Evolutionary conservation across 2,888 invertebrate genomes (phyloP).

Genomic region (Drosophila aldrichi): DNA sequence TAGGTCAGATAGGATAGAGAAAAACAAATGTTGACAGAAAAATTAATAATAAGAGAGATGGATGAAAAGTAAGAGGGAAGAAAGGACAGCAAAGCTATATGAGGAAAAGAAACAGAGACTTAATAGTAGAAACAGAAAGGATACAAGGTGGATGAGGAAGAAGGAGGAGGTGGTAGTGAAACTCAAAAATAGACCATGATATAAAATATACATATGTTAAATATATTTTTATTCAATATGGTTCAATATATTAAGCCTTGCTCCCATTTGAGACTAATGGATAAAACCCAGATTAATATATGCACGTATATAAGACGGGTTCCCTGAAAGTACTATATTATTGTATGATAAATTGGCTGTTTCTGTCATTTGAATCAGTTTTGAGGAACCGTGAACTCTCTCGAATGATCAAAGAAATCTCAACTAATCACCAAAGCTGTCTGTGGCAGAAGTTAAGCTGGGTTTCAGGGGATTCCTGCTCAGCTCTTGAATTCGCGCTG

Average conservation of each 20-base stretch:
- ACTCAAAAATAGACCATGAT: no score
- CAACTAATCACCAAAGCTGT: neutral
- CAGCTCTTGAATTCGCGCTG: neutral
- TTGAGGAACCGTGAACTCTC: neutral
- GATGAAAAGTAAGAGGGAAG: no score
- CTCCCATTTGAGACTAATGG: neutral
- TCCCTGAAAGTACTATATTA: neutral
- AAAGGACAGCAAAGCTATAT: no score
- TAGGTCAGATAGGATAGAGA: no score
- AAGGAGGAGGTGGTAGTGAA: no score
- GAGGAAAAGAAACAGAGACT: no score
- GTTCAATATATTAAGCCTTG: neutral
- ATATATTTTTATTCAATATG: neutral
- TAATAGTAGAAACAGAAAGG: no score
- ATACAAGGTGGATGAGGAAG: no score
- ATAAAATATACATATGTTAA: no score
- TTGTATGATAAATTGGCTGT: neutral
- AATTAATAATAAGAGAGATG: no score
- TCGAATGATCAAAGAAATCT: neutral
- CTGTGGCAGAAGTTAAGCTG: neutral
- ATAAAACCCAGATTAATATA: neutral
- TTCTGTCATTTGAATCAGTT: neutral
- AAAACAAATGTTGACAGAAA: no score
- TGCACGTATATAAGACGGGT: neutral
- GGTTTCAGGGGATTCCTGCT: neutral